These are phyloP conservation scores for Phyllostomus hastatus DNA, from an alignment of 2,113 vertebrate genomes.

Conservation along the genomic window DNA sequence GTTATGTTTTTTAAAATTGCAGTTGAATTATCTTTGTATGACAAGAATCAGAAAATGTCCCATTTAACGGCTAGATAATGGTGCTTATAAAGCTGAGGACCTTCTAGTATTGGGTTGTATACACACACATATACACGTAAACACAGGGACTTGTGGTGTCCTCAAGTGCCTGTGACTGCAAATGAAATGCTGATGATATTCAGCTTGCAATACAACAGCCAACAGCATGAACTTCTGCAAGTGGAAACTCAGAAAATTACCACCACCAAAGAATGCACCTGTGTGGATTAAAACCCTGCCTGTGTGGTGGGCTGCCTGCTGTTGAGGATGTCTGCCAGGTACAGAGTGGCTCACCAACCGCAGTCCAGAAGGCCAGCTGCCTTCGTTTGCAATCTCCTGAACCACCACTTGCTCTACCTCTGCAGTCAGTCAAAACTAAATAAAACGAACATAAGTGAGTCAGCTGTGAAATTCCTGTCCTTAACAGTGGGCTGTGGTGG, in stretches of 20 bases:
- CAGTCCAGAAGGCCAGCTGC: neutral
- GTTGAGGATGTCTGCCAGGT: neutral
- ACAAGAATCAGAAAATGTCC: neutral
- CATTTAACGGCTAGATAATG: neutral
- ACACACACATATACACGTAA: neutral
- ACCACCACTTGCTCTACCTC: conserved; percentile 41
- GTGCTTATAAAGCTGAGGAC: neutral
- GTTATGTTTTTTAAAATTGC: neutral
- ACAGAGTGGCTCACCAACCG: neutral
- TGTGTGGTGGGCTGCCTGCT: too few relatives aligned
- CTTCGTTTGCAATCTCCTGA: neutral
- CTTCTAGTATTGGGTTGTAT: neutral
- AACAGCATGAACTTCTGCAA: neutral
- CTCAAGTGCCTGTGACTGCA: neutral
- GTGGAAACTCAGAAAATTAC: neutral
- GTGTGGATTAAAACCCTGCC: neutral
- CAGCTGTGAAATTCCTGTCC: conserved; percentile 42
- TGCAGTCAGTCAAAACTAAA: conserved; percentile 39
- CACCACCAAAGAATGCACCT: neutral
- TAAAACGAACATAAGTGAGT: conserved; percentile 34
- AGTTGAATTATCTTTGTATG: neutral
- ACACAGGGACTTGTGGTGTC: accelerated
- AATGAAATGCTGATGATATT: neutral
- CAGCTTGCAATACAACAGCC: neutral
- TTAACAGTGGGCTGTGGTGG: conserved; percentile 41